A percentile compares a stretch with the other conserved stretches of the same genome.
Evolutionary conservation across 2,888 invertebrate species (phyloP).

Genomic region (Stenodera caucasica): DNA sequence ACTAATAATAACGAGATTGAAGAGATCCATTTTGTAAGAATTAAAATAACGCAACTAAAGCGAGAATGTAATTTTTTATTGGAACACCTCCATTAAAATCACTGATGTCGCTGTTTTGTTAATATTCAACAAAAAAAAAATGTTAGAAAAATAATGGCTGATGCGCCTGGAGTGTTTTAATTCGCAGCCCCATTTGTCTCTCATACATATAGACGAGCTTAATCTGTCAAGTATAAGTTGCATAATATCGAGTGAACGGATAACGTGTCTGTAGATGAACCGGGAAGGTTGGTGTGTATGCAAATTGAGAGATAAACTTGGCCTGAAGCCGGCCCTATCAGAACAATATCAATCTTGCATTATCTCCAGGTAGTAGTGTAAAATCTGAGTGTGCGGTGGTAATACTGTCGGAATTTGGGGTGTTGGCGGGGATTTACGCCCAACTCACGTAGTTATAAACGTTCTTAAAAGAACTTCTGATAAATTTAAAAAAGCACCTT

Average conservation of each 20-base stretch:
- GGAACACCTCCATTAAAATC: no score
- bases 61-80: no score
- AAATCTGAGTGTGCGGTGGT: conserved; percentile 16
- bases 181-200: no score
- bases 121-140: no score
- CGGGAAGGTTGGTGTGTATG: conserved; percentile 20
- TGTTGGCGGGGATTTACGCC: conserved; percentile 30
- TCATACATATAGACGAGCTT: not conserved
- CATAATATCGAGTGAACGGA: not conserved
- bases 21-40: conserved; percentile 21
- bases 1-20: conserved; percentile 20
- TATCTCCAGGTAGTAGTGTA: conserved; percentile 36
- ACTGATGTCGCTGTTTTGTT: no score
- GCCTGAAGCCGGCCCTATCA: conserved; percentile 28
- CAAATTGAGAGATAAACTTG: conserved; percentile 30
- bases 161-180: no score
- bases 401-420: conserved; percentile 24
- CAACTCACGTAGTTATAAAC: conserved; percentile 48
- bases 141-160: no score
- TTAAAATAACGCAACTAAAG: no score
- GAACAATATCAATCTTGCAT: conserved; percentile 42
- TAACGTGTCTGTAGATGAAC: not conserved
- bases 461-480: conserved; percentile 47
- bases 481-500: conserved; percentile 54
- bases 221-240: conserved; percentile 4